These are phyloP conservation scores for Synergus gifuensis DNA, from an alignment of 2,888 invertebrate species.

Conservation along the genomic window DNA sequence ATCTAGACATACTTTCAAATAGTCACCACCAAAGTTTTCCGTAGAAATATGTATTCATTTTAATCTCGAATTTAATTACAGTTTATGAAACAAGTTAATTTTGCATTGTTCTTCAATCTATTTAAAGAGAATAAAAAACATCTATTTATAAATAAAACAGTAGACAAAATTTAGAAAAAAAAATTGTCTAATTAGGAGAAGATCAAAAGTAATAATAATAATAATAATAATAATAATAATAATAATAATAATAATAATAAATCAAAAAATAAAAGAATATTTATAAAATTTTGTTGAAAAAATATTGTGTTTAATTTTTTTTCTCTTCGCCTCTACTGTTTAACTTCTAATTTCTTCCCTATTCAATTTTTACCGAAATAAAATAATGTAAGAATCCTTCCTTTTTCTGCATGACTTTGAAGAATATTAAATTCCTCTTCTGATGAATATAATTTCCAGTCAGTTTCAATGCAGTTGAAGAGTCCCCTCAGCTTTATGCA, in stretches of 20 bases:
- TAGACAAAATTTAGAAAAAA: background rate
- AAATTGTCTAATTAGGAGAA: background rate
- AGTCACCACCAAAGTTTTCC: background rate
- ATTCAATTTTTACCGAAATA: slow-evolving; percentile 30
- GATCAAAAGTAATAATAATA: too few species aligned
- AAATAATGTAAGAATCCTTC: slow-evolving; percentile 30
- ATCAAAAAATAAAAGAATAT: background rate
- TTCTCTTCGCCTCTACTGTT: slow-evolving; percentile 23
- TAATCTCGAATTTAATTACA: background rate
- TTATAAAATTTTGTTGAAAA: background rate
- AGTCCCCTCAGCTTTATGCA: background rate
- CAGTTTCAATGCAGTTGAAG: slow-evolving; percentile 1
- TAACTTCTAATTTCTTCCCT: slow-evolving; percentile 14
- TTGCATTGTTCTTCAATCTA: background rate
- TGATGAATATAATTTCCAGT: slow-evolving; percentile 22
- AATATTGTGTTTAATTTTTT: background rate
- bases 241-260: too few species aligned
- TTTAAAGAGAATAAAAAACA: background rate
- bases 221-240: too few species aligned
- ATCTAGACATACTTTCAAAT: background rate
- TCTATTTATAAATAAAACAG: background rate
- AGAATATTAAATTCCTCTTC: background rate
- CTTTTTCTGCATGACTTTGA: slow-evolving; percentile 13
- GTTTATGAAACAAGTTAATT: background rate
- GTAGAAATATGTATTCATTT: background rate